Percentiles rank a stretch among this genome's conserved stretches.
These are phyloP conservation scores for Sebastes cheni DNA, from an alignment of 2,797 vertebrate species.

Conservation along the genomic window DNA sequence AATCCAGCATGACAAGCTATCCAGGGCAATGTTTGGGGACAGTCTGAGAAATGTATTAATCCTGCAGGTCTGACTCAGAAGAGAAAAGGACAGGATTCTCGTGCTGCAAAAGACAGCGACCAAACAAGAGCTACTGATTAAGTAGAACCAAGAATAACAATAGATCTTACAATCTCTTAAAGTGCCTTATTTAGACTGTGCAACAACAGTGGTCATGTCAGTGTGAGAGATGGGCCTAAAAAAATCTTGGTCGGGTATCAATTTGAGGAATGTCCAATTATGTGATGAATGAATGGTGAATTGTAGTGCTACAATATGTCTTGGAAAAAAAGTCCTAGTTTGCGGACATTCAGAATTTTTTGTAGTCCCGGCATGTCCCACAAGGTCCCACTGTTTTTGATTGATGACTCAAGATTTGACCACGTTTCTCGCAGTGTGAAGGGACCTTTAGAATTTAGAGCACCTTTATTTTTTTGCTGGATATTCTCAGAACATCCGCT, in stretches of 20 bases:
- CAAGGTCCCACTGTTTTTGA: not conserved
- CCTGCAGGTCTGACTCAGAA: not conserved
- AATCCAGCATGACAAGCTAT: conserved; percentile 16
- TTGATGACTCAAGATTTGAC: not conserved
- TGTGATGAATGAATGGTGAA: not conserved
- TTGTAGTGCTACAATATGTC: not conserved
- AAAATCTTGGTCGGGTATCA: not conserved
- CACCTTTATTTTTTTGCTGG: not conserved
- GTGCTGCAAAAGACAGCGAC: not conserved
- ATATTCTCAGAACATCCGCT: not conserved
- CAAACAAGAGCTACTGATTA: not conserved
- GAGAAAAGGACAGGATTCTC: not conserved
- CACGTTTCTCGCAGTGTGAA: not conserved
- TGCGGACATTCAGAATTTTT: not conserved
- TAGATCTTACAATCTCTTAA: not conserved
- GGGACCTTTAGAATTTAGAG: not conserved
- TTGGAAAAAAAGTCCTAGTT: not conserved
- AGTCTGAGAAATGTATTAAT: conserved; percentile 16
- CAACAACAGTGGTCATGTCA: not conserved
- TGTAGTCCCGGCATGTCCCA: not conserved
- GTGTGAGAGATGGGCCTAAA: not conserved
- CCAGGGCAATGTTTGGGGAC: not conserved
- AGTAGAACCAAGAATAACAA: not conserved
- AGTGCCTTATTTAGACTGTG: not conserved
- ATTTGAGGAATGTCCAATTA: not conserved